phyloP scores from a whole-genome alignment of 2,888 invertebrate genomes.

The Drosophila formosana region DNA sequence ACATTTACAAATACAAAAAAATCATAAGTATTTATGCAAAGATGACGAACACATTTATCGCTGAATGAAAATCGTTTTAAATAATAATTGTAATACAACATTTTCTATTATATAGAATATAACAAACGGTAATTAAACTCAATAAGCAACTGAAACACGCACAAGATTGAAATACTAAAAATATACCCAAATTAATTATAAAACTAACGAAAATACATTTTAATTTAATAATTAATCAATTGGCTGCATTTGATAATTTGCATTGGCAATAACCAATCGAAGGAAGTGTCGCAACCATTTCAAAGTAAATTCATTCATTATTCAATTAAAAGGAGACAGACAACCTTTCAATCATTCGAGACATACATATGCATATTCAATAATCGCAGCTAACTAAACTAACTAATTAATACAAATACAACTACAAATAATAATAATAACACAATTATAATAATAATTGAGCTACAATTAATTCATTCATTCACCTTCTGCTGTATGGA shows the following conservation, averaged over 20 bases:
- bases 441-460: conserved; percentile 43
- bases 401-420: conserved; percentile 26
- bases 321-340: conserved; percentile 30
- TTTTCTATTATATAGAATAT: conserved; percentile 78
- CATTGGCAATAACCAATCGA: conserved; percentile 28
- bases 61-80: conserved; percentile 61
- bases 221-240: conserved; percentile 28
- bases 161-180: conserved; percentile 59
- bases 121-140: conserved; percentile 31
- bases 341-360: conserved; percentile 47
- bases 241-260: conserved; percentile 36
- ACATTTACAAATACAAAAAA: conserved; percentile 21
- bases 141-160: conserved; percentile 65
- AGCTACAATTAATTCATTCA: conserved; percentile 58
- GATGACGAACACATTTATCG: conserved; percentile 45
- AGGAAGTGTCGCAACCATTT: conserved; percentile 22
- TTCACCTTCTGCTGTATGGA: conserved; percentile 45
- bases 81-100: conserved; percentile 53
- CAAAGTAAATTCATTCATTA: conserved; percentile 41
- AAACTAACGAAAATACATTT: conserved; percentile 2
- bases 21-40: conserved; percentile 6
- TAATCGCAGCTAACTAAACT: conserved; percentile 51
- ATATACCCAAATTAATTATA: conserved; percentile 2
- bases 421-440: conserved; percentile 26
- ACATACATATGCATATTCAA: conserved; percentile 62